These are phyloP conservation scores for Buphagus erythrorhynchus DNA, from an alignment of 2,797 vertebrate genomes.

Conservation along the genomic window DNA sequence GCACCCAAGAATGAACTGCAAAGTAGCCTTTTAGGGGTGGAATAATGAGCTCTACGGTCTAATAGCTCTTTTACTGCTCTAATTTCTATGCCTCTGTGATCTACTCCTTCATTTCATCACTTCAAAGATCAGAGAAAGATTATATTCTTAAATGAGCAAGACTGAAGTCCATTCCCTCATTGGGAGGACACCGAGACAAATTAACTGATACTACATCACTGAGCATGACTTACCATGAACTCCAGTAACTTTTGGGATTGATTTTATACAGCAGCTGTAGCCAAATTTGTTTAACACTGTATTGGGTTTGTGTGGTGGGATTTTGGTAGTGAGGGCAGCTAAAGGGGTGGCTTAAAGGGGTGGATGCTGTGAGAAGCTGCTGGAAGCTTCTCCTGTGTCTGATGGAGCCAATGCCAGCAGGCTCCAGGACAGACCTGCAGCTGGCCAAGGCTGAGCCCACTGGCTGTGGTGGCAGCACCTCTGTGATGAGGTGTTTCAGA, in stretches of 20 bases:
- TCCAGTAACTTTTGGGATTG: background rate
- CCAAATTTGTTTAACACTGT: background rate
- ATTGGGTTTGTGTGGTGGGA: background rate
- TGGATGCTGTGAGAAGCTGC: background rate
- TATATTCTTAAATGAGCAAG: background rate
- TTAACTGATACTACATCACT: background rate
- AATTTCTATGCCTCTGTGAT: background rate
- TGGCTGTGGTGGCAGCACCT: background rate
- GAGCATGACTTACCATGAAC: background rate
- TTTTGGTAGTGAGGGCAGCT: background rate
- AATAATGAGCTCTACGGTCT: slow-evolving; percentile 14
- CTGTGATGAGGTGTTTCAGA: background rate
- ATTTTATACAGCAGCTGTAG: background rate
- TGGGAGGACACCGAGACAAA: background rate
- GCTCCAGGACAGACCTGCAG: background rate
- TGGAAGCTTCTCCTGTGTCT: background rate
- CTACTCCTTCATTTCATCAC: background rate
- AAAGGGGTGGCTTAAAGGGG: background rate
- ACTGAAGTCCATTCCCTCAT: background rate
- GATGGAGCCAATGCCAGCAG: background rate
- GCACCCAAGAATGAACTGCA: background rate
- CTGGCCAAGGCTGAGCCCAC: background rate
- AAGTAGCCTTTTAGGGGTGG: background rate
- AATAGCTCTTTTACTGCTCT: slow-evolving; percentile 19
- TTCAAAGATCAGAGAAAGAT: slow-evolving; percentile 12